Evolutionary conservation across 2,113 vertebrate species (phyloP), one percentile per base, ranked within the genome.

Genomic region (Onychorhynchus coronatus): DNA sequence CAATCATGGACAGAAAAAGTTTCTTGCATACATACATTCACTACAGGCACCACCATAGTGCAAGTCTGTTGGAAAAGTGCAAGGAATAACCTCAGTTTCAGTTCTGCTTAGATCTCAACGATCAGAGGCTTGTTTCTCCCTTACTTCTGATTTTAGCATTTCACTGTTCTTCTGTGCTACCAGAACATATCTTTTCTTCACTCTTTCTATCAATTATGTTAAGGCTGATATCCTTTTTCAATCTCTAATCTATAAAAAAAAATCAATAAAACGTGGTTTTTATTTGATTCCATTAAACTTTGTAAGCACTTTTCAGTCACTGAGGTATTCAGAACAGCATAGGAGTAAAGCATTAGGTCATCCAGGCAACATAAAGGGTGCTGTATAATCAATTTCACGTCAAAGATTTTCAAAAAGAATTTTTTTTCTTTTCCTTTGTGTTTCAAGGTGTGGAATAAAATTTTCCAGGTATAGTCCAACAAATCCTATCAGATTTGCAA

Each of bases 251-350:
- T 22, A 46, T 11, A 6, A 52, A 68, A 63, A 21, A 35, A 5
- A 42, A 66, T 47, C 37, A 83, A 68, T 20, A 25, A 5, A 71
- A 3, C 23, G 1, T 0, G 0, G 12, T 47, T 20, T 12, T 56
- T 41, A 47, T 44, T 66, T 77, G 12, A n/a, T 76, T 86, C 23
- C 31, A 41, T 76, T 52, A 65, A 78, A 61, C 2, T 63, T 37
- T 52, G 9, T 15, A 79, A 88, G 24, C 10, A 50, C 7, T 66
- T 90, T 55, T 16, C 8, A 49, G 37, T 9, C 14, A 59, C 17
- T 0, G 0, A 68, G 31, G 4, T 59, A 25, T 49, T 42, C 20
- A 58, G n/a, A 70, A 41, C 5, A 65, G 9, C 3, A 24, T 6
- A 68, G 17, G 11, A 78, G 39, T 8, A 75, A 23, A 82, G 4